Percentiles rank a stretch among this genome's conserved stretches.
Conservation (phyloP, 1,140 invertebrate species). For the Drosophila bocki region DNA sequence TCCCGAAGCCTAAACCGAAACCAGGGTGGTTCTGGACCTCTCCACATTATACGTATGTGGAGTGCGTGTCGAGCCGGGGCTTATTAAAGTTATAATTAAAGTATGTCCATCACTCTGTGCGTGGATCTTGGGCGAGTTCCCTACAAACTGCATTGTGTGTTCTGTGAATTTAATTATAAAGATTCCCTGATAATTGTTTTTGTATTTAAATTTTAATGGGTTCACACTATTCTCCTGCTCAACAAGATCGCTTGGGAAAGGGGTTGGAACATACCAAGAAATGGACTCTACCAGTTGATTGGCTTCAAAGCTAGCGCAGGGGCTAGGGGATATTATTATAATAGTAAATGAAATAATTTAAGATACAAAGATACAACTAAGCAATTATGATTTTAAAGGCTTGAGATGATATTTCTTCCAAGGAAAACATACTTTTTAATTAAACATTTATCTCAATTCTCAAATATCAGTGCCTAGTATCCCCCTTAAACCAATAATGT, state of each 20-base stretch:
- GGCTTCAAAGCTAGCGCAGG: neutral
- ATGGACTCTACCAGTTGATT: constrained; percentile 9
- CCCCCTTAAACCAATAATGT: neutral
- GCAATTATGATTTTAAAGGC: too few species aligned
- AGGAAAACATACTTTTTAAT: neutral
- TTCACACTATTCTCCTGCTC: constrained; percentile 60
- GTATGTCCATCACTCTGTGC: constrained; percentile 50
- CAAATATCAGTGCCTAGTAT: neutral
- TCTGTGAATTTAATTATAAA: constrained; percentile 77
- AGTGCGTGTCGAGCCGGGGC: constrained; percentile 65
- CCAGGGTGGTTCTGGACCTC: constrained; percentile 37
- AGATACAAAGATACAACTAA: too few species aligned
- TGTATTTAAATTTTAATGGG: constrained; percentile 77
- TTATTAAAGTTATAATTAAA: constrained; percentile 84
- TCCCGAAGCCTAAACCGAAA: constrained; percentile 15
- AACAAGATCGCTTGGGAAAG: constrained; percentile 19
- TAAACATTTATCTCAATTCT: neutral
- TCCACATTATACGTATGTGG: neutral
- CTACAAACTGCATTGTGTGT: constrained; percentile 32
- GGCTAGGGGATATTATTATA: neutral
- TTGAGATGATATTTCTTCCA: too few species aligned
- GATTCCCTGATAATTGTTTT: constrained; percentile 56
- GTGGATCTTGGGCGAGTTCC: constrained; percentile 22
- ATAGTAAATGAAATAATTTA: too few species aligned
- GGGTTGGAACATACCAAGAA: constrained; percentile 23